These are phyloP conservation scores for Symphodus melops DNA, from an alignment of 2,113 vertebrate genomes.

Conservation along the genomic window DNA sequence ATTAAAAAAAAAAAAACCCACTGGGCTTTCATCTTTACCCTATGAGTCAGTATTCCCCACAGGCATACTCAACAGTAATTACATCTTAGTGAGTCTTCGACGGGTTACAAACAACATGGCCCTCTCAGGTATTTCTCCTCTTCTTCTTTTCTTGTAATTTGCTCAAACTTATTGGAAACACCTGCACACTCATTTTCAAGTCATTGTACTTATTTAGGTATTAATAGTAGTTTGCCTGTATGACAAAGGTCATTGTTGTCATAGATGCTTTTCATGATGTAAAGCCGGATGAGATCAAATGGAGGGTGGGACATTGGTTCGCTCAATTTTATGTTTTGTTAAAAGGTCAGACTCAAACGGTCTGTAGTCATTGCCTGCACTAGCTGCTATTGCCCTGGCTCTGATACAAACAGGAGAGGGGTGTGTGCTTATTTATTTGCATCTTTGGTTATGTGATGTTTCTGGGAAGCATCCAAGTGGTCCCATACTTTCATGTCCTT, in stretches of 20 bases:
- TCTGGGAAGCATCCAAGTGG: background rate
- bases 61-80: constrained; percentile 18
- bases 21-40: constrained; percentile 29
- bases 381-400: background rate
- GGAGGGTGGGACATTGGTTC: no score
- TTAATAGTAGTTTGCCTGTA: no score
- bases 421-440: background rate
- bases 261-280: no score
- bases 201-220: background rate
- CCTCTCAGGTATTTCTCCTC: background rate
- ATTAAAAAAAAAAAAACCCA: constrained; percentile 27
- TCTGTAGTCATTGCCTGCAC: background rate
- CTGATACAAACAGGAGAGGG: background rate
- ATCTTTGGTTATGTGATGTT: background rate
- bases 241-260: no score
- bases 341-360: no score
- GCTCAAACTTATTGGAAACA: background rate
- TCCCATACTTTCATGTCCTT: background rate
- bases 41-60: constrained; percentile 16
- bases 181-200: background rate
- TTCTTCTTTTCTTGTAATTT: background rate
- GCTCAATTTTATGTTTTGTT: no score
- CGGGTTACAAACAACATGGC: background rate
- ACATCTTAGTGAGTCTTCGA: constrained; percentile 12
- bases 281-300: no score